Conservation (phyloP, 2,113 vertebrate genomes). For the Ivindomyrus marchei region DNA sequence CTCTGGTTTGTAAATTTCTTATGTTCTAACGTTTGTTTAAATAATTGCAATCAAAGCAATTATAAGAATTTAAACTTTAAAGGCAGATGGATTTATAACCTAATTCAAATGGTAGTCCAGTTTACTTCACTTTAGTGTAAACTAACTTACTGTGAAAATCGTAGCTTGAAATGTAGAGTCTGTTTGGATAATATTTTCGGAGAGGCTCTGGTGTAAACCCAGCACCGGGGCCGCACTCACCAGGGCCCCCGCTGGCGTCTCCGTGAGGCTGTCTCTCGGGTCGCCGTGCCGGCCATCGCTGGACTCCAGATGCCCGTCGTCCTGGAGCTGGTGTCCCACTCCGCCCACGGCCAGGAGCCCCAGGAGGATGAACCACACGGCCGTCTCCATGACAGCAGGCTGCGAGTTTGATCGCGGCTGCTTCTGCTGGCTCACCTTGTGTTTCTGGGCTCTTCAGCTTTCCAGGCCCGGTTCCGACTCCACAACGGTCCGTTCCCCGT, state of each 20-base stretch:
- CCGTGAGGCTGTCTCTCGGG: slow-evolving; percentile 42
- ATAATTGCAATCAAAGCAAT: background rate
- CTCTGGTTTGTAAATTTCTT: no score
- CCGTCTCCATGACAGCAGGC: slow-evolving; percentile 44
- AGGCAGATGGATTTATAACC: background rate
- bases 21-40: background rate
- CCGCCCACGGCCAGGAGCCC: slow-evolving; percentile 52
- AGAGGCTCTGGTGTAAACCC: background rate
- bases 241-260: slow-evolving; percentile 42
- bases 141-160: background rate
- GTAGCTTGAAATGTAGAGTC: background rate
- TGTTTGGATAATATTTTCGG: background rate
- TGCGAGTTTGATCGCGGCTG: background rate
- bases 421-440: background rate
- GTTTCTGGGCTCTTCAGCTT: background rate
- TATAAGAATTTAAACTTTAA: background rate
- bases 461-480: background rate
- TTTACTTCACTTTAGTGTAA: background rate
- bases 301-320: slow-evolving; percentile 37
- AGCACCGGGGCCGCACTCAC: slow-evolving; percentile 42
- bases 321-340: slow-evolving; percentile 45
- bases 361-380: slow-evolving; percentile 45
- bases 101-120: background rate
- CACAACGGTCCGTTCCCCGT: background rate
- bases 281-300: slow-evolving; percentile 34